Base-by-base conservation (phyloP, 2,797 vertebrate species). In the Sebastes wilsoni region DNA sequence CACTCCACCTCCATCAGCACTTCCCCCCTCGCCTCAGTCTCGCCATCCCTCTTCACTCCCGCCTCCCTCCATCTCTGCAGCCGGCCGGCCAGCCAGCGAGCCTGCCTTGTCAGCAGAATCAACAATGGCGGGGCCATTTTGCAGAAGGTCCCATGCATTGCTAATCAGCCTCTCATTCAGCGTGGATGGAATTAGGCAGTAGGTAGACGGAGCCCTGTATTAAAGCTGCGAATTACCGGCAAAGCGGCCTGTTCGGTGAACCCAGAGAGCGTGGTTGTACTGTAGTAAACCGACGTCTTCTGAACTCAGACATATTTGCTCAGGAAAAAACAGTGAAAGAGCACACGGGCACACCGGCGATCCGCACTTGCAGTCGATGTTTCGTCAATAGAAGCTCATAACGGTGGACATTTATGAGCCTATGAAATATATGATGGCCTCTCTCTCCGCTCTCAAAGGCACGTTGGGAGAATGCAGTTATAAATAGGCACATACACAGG, bases 31-130 rank as follows among this genome's bases (percentile, higher is more conserved):
- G 18, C 77, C 79, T 61, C 64, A 20, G 49, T 72, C 79, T 58
- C 66, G 3, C 82, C 66, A 62, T 85, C 60, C 60, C 71, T 66
- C 81, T 62, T 77, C 61, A 6, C 52, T 56, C 65, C 32, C 70
- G 20, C 36, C 75, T 81, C 72, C 80, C 76, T 76, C 75, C 69
- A 46, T 87, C 76, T 71, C 82, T 78, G 75, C 77, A 82, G 82
- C 83, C 27, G 30, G 38, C 65, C 23, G 7, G 55, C 34, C 30
- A 38, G 68, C 61, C 22, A 71, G 60, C 8, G 5, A 79, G 64
- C 71, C 32, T 88, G 91, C 93, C 69, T 67, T 4, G 81, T 94
- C 93, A 94, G 94, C 93, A 92, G 80, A 92, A 92, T 87, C 88
- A 84, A 92, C 89, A 94, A 92, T 90, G 79, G 86, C 4, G 32